Evolutionary conservation across 2,888 invertebrate species (phyloP).

Genomic region (Automeris io): DNA sequence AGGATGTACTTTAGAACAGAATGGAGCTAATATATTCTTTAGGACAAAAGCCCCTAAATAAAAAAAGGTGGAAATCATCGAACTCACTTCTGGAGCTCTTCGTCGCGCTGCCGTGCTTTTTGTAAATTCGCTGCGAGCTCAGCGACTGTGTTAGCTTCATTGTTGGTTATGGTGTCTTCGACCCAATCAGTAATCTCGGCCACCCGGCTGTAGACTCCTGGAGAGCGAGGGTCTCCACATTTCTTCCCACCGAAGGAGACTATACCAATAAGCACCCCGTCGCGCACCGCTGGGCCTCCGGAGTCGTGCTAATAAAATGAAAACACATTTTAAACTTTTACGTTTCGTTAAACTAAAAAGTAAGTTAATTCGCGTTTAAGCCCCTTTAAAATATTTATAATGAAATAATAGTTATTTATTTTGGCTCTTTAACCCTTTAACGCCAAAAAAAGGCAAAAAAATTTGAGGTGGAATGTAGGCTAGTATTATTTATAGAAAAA

Average conservation of each 20-base stretch:
- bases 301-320: slow-evolving; percentile 54
- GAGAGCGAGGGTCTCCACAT: slow-evolving; percentile 66
- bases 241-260: slow-evolving; percentile 66
- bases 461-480: no score
- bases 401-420: no score
- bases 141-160: slow-evolving; percentile 44
- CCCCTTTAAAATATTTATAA: no score
- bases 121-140: slow-evolving; percentile 53
- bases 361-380: no score
- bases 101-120: slow-evolving; percentile 50
- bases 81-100: slow-evolving; percentile 51
- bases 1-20: slow-evolving; percentile 48
- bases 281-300: slow-evolving; percentile 62
- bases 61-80: no score
- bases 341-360: no score
- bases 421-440: no score
- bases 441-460: no score
- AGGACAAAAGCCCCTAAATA: no score
- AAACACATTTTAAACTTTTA: no score
- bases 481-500: no score
- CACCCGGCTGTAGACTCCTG: slow-evolving; percentile 61
- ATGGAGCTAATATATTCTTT: neutral
- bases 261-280: slow-evolving; percentile 58
- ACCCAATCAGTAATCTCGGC: slow-evolving; percentile 58
- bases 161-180: slow-evolving; percentile 41